phyloP scores from a whole-genome alignment of 2,888 invertebrate genomes.

The Cheilosia vulpina region DNA sequence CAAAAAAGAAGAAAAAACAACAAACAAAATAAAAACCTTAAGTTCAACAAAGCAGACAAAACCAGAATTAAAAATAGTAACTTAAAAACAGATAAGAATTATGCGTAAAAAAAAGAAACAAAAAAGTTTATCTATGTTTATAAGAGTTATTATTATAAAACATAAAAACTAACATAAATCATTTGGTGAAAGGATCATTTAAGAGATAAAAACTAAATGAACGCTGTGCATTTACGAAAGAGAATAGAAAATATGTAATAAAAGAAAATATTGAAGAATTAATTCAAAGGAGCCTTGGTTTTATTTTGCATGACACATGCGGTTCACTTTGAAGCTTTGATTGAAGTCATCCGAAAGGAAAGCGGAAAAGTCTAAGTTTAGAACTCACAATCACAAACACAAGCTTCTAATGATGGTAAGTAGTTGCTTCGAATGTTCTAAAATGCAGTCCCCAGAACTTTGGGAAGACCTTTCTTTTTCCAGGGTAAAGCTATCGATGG shows the following conservation, averaged over 20 bases:
- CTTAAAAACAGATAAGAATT: slow-evolving; percentile 11
- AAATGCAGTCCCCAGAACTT: too few relatives aligned
- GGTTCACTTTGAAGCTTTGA: too few relatives aligned
- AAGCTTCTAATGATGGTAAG: too few relatives aligned
- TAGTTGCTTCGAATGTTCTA: too few relatives aligned
- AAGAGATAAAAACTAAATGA: slow-evolving; percentile 31
- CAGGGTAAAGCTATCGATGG: too few relatives aligned
- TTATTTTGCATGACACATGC: background rate
- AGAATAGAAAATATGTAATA: slow-evolving; percentile 44
- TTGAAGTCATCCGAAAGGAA: too few relatives aligned
- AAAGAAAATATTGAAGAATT: slow-evolving; percentile 37
- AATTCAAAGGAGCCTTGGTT: background rate
- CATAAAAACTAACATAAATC: slow-evolving; percentile 12
- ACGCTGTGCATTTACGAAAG: slow-evolving; percentile 59
- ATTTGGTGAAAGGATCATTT: slow-evolving; percentile 37
- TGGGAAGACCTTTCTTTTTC: too few relatives aligned
- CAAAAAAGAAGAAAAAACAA: background rate
- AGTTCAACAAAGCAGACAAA: slow-evolving; percentile 50
- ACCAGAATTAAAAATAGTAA: slow-evolving; percentile 1
- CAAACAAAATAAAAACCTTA: slow-evolving; percentile 55
- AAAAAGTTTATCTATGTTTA: slow-evolving; percentile 54
- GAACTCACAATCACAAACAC: too few relatives aligned
- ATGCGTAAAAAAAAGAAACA: slow-evolving; percentile 21
- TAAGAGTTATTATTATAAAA: slow-evolving; percentile 48
- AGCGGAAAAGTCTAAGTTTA: too few relatives aligned